These are phyloP conservation scores for Diaphora mendica DNA, from an alignment of 2,888 invertebrate genomes.

Conservation along the genomic window DNA sequence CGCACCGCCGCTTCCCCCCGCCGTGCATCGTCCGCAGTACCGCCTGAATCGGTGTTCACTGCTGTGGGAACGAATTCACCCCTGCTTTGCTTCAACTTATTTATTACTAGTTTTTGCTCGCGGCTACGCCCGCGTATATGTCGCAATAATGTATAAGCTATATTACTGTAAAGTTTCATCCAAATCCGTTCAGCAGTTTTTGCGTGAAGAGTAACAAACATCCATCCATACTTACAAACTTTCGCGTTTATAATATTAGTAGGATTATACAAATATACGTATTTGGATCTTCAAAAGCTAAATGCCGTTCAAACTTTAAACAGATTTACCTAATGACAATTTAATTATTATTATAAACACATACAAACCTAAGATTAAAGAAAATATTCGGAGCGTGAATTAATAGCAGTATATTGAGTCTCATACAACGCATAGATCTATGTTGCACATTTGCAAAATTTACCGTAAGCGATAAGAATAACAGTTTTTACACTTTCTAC, in stretches of 20 bases:
- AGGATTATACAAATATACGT: constrained; percentile 38
- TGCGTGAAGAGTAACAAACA: no score
- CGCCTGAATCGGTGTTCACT: constrained; percentile 52
- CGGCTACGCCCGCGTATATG: no score
- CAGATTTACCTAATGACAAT: not conserved
- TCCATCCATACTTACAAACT: no score
- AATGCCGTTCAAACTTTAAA: not conserved
- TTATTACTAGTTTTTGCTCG: no score
- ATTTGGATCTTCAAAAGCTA: not conserved
- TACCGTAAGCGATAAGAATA: not conserved
- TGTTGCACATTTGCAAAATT: constrained; percentile 13
- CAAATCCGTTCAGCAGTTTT: no score
- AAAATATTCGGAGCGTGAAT: constrained; percentile 33
- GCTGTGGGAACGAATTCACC: constrained; percentile 66
- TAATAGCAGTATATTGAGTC: constrained; percentile 31
- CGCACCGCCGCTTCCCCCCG: constrained; percentile 67
- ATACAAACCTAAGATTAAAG: constrained; percentile 24
- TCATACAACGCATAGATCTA: constrained; percentile 21
- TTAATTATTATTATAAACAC: not conserved
- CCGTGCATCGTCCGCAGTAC: constrained; percentile 53
- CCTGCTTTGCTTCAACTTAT: constrained; percentile 52
- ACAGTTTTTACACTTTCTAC: constrained; percentile 43
- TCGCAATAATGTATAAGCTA: no score
- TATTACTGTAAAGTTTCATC: no score
- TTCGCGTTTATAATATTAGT: no score